These are phyloP conservation scores for Noctilio leporinus DNA, from an alignment of 2,113 vertebrate species.

Conservation along the genomic window DNA sequence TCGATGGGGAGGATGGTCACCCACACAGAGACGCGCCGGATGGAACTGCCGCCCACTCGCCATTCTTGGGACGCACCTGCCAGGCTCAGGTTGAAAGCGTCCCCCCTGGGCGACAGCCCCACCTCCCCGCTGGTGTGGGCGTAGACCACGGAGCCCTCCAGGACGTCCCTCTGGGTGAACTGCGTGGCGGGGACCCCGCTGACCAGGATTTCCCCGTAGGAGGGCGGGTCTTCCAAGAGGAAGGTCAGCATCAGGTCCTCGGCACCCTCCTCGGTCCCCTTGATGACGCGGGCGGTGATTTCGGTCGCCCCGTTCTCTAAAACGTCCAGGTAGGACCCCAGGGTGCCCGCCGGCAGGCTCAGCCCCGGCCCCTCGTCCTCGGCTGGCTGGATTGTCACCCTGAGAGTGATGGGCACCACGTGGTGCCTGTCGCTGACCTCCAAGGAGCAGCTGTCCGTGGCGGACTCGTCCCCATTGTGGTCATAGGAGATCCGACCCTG, in stretches of 20 bases:
- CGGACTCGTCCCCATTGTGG: conserved; percentile 86
- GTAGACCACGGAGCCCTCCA: conserved; percentile 91
- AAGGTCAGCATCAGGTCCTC: conserved; percentile 94
- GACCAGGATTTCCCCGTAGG: conserved; percentile 87
- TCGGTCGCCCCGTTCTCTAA: conserved; percentile 91
- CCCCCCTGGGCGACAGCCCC: conserved; percentile 85
- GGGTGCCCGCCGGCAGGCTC: conserved; percentile 85
- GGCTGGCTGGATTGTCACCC: conserved; percentile 84
- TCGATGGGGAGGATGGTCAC: conserved; percentile 95
- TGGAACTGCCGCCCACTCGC: conserved; percentile 85
- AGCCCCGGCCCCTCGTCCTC: conserved; percentile 85
- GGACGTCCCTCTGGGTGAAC: conserved; percentile 92
- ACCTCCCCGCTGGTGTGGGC: conserved; percentile 92
- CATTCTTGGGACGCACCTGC: conserved; percentile 92
- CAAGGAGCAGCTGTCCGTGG: conserved; percentile 84
- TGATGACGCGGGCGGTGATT: conserved; percentile 90
- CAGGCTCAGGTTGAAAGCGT: conserved; percentile 92
- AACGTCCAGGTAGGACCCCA: conserved; percentile 91
- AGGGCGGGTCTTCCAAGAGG: conserved; percentile 87
- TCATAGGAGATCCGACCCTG: conserved; percentile 85
- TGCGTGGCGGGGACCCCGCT: conserved; percentile 82
- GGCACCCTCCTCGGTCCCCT: conserved; percentile 84
- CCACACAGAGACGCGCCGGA: conserved; percentile 88
- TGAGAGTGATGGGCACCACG: conserved; percentile 89
- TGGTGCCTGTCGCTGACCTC: conserved; percentile 93